Base-by-base conservation (phyloP, 2,113 vertebrate species). In the Pygoscelis antarcticus region DNA sequence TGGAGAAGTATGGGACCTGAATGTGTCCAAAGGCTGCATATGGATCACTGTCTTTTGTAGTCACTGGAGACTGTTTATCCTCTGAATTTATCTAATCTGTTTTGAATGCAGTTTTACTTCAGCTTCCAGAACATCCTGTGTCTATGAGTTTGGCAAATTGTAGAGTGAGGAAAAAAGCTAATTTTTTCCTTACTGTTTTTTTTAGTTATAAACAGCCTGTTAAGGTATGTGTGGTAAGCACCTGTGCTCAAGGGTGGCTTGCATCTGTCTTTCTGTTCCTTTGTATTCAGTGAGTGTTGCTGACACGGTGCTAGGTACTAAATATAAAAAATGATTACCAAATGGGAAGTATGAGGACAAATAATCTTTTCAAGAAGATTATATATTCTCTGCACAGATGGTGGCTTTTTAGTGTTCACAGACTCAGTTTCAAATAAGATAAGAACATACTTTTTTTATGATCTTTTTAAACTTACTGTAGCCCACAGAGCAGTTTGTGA, bases 271-370 rank as follows among this genome's bases (percentile, higher is more conserved):
- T 84, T 87, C 74, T 58, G 25, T 91, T 91, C 60, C 85, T 95
- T 90, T 91, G 55, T 91, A 78, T 83, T n/a, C 81, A 74, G n/a
- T 51, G 51, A 74, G 60, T 42, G 78, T 80, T 90, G 78, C 66
- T 89, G 90, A 94, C 78, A 58, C 54, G 34, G 27, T 87, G 71
- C 58, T 70, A 84, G 70, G 36, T 87, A 42, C 75, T 90, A 85
- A 91, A 89, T 65, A 82, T 40, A 78, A 93, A 87, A 93, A 91
- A 93, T 30, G 11, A 72, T 57, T 89, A 94, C 66, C 70, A 93
- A 87, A 86, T 89, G 57, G 61, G 57, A 57, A 85, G 38, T 40
- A 79, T 79, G 52, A 87, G 10, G 44, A 85, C 40, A 89, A 93
- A 60, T 85, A 91, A 79, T 85, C 20, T 84, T 87, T 95, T 94